Base-by-base conservation (phyloP, 2,888 invertebrate species). In the Pediacus dermestoides region DNA sequence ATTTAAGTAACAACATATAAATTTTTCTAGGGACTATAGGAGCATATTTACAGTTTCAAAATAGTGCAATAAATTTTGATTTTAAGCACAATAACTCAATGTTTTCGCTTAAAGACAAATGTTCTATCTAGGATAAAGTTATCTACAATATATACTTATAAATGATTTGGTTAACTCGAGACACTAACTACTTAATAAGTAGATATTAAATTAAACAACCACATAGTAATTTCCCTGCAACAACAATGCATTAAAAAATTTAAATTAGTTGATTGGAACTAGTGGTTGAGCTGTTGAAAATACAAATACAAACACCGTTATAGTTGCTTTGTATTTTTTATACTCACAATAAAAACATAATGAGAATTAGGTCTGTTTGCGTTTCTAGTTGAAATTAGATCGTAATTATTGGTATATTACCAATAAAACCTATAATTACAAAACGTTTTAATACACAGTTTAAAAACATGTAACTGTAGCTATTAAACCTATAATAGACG, bases 41-140 rank as follows among this genome's bases (percentile, higher is more conserved):
- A 44, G 44, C 46, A 48, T 48, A 50, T 50, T 48, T 48, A 48
- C 50, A 46, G 44, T 46, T 48, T 40, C 12, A 42, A 46, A 50
- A 50, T 46, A 42, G 37, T 32, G 41, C 36, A 40, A 48, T 50
- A 50, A 50, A 50, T 50, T 50, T 37, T 26, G 28, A 27, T 37
- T 46, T 50, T 44, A 42, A 44, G 39, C 28, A 41, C 35, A 39
- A 48, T 50, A 50, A 50, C 44, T 50, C 45, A 37, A 32, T n/a
- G n/a, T n/a, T n/a, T n/a, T n/a, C n/a, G n/a, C n/a, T n/a, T n/a
- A n/a, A n/a, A n/a, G n/a, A n/a, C n/a, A n/a, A n/a, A n/a, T n/a
- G n/a, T n/a, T n/a, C n/a, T n/a, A n/a, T n/a, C n/a, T n/a, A n/a
- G n/a, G n/a, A n/a, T n/a, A n/a, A n/a, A n/a, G n/a, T n/a, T 10